Conservation (phyloP, 2,797 vertebrate genomes). For the Melanotaenia maccullochi region DNA sequence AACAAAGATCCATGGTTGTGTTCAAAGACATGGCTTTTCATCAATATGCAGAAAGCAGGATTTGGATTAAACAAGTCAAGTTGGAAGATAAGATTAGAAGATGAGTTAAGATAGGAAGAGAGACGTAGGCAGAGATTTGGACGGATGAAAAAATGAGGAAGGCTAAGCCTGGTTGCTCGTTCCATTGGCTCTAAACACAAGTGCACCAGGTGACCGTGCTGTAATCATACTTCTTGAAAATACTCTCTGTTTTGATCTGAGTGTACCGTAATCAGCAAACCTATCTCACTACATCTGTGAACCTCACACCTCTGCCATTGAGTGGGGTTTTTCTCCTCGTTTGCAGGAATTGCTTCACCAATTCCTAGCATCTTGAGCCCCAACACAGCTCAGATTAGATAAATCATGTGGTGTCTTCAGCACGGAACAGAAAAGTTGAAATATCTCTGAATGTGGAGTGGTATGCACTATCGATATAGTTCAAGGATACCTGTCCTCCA, state of each 20-base stretch:
- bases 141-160: slow-evolving; percentile 65
- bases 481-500: slow-evolving; percentile 26
- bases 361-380: not conserved
- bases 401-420: slow-evolving; percentile 16
- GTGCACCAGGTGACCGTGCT: slow-evolving; percentile 15
- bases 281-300: slow-evolving; percentile 1
- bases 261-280: slow-evolving; percentile 11
- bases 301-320: slow-evolving; percentile 15
- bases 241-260: slow-evolving; percentile 18
- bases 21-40: slow-evolving; percentile 27
- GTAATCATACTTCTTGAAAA: slow-evolving; percentile 24
- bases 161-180: slow-evolving; percentile 62
- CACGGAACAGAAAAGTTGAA: slow-evolving; percentile 23
- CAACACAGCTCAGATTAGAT: slow-evolving; percentile 45
- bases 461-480: slow-evolving; percentile 11
- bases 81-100: slow-evolving; percentile 57
- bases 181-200: slow-evolving; percentile 40
- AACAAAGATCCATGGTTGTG: slow-evolving; percentile 17
- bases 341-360: slow-evolving; percentile 15
- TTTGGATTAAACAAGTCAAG: slow-evolving; percentile 65
- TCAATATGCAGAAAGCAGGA: slow-evolving; percentile 55
- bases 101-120: slow-evolving; percentile 43
- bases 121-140: slow-evolving; percentile 59
- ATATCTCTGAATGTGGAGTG: slow-evolving; percentile 8
- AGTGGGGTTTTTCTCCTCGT: not conserved